A percentile compares a stretch with the other conserved stretches of the same genome.
Conservation (phyloP, 64 coral and sea anemone species). For the Pocillopora verrucosa region DNA sequence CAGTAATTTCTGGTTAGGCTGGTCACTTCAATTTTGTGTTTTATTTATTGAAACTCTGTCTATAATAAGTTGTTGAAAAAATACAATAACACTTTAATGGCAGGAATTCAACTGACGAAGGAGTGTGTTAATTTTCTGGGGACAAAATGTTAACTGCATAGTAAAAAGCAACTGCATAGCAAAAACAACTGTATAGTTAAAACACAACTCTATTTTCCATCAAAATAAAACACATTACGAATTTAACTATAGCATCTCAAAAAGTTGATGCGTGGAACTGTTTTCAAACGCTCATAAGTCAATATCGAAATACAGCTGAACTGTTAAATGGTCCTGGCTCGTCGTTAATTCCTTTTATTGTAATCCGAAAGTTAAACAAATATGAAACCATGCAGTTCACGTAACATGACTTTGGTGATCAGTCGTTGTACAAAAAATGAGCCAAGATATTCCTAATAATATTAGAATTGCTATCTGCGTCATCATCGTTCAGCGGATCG, state of each 20-base stretch:
- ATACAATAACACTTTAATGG: neutral
- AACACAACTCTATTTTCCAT: too few species aligned
- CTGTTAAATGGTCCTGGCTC: neutral
- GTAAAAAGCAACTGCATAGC: too few species aligned
- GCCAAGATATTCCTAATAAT: constrained; percentile 33
- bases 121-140: too few species aligned
- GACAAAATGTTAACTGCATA: too few species aligned
- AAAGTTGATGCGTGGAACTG: neutral
- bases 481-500: neutral
- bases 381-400: neutral
- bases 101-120: too few species aligned
- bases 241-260: too few species aligned
- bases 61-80: neutral
- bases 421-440: constrained; percentile 23
- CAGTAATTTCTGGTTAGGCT: neutral
- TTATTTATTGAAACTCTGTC: neutral
- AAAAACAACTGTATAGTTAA: too few species aligned
- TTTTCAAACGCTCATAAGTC: neutral
- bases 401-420: neutral
- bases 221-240: too few species aligned
- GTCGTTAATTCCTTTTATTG: neutral
- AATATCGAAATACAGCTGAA: too few species aligned
- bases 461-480: neutral
- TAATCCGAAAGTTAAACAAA: neutral
- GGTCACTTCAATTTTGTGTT: neutral